A percentile compares a stretch with the other conserved stretches of the same genome.
These are phyloP conservation scores for Caenorhabditis remanei DNA, from an alignment of 1,140 invertebrate genomes.

Conservation along the genomic window DNA sequence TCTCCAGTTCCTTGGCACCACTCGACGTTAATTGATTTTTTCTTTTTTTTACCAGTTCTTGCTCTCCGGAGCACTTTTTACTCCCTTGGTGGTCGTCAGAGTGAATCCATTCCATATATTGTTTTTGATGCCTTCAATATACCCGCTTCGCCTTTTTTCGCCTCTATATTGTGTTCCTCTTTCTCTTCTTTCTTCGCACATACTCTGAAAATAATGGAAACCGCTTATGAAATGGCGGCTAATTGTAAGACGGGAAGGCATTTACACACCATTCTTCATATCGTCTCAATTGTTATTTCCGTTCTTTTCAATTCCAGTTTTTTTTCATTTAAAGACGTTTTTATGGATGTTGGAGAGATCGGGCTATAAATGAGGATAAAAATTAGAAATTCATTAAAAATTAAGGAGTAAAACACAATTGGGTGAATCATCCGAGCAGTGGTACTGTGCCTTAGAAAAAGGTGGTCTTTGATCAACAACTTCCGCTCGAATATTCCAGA, in stretches of 20 bases:
- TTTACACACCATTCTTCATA: slow-evolving; percentile 4
- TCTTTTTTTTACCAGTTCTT: not conserved
- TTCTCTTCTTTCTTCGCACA: not conserved
- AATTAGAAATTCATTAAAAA: no score
- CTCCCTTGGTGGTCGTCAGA: not conserved
- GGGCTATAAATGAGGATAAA: no score
- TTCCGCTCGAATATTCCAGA: no score
- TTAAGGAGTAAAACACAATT: no score
- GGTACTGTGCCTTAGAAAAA: no score
- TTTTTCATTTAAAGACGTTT: not conserved
- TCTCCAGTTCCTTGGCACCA: not conserved
- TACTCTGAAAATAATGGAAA: slow-evolving; percentile 39
- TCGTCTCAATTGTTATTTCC: slow-evolving; percentile 23
- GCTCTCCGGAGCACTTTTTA: not conserved
- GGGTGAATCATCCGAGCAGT: no score
- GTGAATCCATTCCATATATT: slow-evolving; percentile 33
- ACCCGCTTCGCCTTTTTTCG: no score
- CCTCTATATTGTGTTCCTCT: not conserved
- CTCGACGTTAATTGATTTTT: not conserved
- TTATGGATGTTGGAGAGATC: no score
- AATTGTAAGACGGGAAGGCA: not conserved
- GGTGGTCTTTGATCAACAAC: no score
- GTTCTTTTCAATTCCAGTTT: not conserved
- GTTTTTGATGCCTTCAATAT: slow-evolving; percentile 29
- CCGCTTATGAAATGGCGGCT: slow-evolving; percentile 42